These are phyloP conservation scores for Salmo trutta DNA, from an alignment of 2,797 vertebrate genomes.

Conservation along the genomic window DNA sequence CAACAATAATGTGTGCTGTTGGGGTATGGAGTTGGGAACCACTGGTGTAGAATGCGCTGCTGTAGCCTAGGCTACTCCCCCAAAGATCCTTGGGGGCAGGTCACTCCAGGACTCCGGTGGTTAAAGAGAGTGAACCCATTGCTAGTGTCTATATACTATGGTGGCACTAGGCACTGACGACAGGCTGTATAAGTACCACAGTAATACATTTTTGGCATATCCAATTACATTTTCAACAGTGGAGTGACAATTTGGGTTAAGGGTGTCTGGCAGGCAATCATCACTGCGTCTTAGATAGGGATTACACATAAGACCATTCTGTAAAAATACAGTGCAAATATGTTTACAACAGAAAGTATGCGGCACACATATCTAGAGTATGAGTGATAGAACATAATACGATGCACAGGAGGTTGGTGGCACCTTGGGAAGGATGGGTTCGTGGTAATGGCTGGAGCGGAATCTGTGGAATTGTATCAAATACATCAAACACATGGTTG, in stretches of 20 bases:
- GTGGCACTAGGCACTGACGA: constrained; percentile 27
- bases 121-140: too few relatives aligned
- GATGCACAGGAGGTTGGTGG: too few relatives aligned
- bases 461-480: too few relatives aligned
- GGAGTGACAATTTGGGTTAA: constrained; percentile 18
- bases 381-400: too few relatives aligned
- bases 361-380: neutral
- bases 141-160: constrained; percentile 3
- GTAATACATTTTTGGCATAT: constrained; percentile 16
- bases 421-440: too few relatives aligned
- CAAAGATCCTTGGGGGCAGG: too few relatives aligned
- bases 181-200: constrained; percentile 5
- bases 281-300: constrained; percentile 1
- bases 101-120: too few relatives aligned
- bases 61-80: too few relatives aligned
- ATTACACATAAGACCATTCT: constrained; percentile 29
- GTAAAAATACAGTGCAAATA: constrained; percentile 5
- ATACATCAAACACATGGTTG: too few relatives aligned
- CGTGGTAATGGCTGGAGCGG: too few relatives aligned
- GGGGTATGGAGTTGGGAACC: neutral
- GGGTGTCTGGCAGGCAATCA: constrained; percentile 20
- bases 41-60: neutral
- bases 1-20: too few relatives aligned
- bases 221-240: constrained; percentile 30
- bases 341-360: constrained; percentile 10